Base-by-base conservation (phyloP, 1,140 invertebrate genomes). In the Pseudomyrmex cubaensis region DNA sequence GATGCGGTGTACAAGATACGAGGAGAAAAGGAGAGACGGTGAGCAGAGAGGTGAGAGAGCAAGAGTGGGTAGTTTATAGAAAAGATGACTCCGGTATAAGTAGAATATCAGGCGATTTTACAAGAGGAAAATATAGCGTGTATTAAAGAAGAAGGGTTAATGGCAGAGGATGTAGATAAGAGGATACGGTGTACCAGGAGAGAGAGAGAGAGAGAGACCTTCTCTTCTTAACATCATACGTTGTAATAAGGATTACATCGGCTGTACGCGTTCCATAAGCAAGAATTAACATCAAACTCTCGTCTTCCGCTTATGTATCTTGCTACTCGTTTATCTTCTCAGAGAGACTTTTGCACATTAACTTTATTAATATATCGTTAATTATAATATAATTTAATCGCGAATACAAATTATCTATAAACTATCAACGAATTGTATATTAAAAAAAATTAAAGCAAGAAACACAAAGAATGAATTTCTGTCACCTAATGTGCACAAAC, bases 211-310 rank as follows among this genome's bases (percentile, higher is more conserved):
- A 35, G 35, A 35, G 35, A 35, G 35, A 35, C 0, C 35, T 35
- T 35, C 15, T 44, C 59, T 80, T 48, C 72, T 72, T 54, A 72
- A 72, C 67, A 35, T 61, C 13, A 22, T 57, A n/a, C 22, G 54
- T 35, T 35, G 22, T 72, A 72, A 80, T 80, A 61, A 80, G 66
- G 66, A 80, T 80, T 80, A 61, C 22, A 72, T 72, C 69, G 10
- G 69, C 22, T 72, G 15, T 35, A 57, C 10, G 67, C 57, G 9
- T 52, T 72, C 44, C 56, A 72, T 72, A 80, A 80, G 35, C 46
- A 25, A 61, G 77, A 72, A 80, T 80, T 80, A 80, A 80, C 48
- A 77, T 77, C 48, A 66, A 77, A 54, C 48, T 48, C 48, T 76
- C 66, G 61, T 76, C 48, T 66, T 54, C 73, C 35, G 50, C 20